Evolutionary conservation across 2,888 invertebrate species (phyloP).

Genomic region (Erebia epiphron): DNA sequence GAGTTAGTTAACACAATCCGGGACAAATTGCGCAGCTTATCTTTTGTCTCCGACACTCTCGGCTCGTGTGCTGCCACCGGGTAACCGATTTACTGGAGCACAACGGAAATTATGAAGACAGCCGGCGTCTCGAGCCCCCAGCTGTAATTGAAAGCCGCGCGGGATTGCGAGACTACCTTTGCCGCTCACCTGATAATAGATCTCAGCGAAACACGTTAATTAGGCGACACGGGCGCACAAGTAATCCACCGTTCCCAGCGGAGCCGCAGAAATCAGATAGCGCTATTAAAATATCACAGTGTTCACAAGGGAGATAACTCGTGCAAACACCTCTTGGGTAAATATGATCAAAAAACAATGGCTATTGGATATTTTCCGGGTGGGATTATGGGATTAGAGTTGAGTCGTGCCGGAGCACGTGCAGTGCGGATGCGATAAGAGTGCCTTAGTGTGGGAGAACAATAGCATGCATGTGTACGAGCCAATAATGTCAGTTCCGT

Average conservation of each 20-base stretch:
- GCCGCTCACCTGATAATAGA: constrained; percentile 29
- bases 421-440: constrained; percentile 58
- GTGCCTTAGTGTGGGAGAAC: constrained; percentile 39
- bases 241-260: constrained; percentile 28
- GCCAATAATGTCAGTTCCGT: constrained; percentile 51
- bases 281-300: constrained; percentile 64
- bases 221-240: constrained; percentile 28
- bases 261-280: constrained; percentile 58
- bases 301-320: constrained; percentile 64
- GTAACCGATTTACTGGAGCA: constrained; percentile 57
- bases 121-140: constrained; percentile 22
- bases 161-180: constrained; percentile 10
- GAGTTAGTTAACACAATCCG: constrained; percentile 57
- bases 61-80: constrained; percentile 51
- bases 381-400: constrained; percentile 73
- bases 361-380: constrained; percentile 74
- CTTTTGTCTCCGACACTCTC: constrained; percentile 61
- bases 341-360: constrained; percentile 72
- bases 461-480: constrained; percentile 49
- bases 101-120: constrained; percentile 48
- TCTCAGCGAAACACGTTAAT: constrained; percentile 30
- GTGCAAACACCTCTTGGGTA: constrained; percentile 66
- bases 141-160: constrained; percentile 27
- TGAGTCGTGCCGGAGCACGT: constrained; percentile 60
- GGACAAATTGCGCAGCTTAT: constrained; percentile 59